Conservation (phyloP, 2,888 invertebrate genomes). For the Schizotus pectinicornis region DNA sequence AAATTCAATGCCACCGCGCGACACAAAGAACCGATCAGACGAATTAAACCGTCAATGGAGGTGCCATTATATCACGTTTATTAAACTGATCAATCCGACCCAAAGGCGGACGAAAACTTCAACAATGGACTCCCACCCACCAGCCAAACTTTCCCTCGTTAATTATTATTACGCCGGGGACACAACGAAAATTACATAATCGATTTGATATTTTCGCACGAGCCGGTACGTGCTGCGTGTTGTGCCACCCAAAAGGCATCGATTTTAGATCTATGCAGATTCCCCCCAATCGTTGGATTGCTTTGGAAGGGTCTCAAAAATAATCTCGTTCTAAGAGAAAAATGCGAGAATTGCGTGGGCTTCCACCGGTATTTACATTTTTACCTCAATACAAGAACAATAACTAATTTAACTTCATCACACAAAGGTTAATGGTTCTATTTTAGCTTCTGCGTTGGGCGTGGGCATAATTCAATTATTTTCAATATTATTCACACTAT, state of each 20-base stretch:
- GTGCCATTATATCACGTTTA: constrained; percentile 10
- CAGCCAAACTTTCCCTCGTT: constrained; percentile 46
- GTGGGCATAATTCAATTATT: too few species aligned
- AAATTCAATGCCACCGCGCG: too few species aligned
- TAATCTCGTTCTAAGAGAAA: too few species aligned
- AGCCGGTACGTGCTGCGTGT: constrained; percentile 4
- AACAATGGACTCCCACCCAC: constrained; percentile 38
- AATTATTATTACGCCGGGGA: constrained; percentile 44
- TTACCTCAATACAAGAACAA: too few species aligned
- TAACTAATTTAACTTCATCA: too few species aligned
- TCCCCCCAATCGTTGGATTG: constrained; percentile 4
- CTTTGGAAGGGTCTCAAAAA: too few species aligned
- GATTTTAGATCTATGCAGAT: constrained; percentile 1
- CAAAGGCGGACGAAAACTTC: constrained; percentile 27
- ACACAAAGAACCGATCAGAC: too few species aligned
- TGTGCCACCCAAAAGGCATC: constrained; percentile 5
- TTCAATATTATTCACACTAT: too few species aligned
- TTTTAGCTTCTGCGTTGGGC: too few species aligned
- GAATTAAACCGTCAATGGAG: background rate
- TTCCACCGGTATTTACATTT: too few species aligned
- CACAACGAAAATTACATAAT: constrained; percentile 41
- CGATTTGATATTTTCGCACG: constrained; percentile 25
- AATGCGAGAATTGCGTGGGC: too few species aligned
- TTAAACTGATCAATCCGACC: constrained; percentile 20
- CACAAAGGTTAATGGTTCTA: too few species aligned